Evolutionary conservation across 1,140 invertebrate genomes (phyloP), one percentile per base, ranked within the genome.

Genomic region (Nylanderia fulva): DNA sequence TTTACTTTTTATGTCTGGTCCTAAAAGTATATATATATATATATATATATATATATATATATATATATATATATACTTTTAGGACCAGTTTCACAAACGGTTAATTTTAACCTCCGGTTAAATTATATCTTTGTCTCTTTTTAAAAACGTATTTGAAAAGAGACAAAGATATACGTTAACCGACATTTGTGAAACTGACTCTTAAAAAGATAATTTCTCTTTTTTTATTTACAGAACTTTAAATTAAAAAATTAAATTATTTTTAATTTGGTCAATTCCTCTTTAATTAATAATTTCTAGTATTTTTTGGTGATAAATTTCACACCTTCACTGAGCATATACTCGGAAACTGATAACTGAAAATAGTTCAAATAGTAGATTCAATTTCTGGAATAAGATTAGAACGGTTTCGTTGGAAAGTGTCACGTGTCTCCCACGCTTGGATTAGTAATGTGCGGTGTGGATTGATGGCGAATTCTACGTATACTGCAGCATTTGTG

Each of bases 401-500:
- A 60, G 52, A 29, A 13, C n/a, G 29, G 36, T 82, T 82, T 72
- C 64, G 36, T 13, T 77, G 7, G 45, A 80, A 69, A 36, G 63
- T 80, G 63, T 69, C 76, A 68, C 36, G 15, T 39, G 48, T 18
- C 36, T 39, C 77, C 64, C 54, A 80, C 77, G 66, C 64, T 71
- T 64, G 36, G 21, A 71, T 71, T 71, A 42, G 64, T 80, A 80
- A 80, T 80, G 66, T 42, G 64, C 36, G 52, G 52, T 80, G 36
- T n/a, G 29, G 39, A 80, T 80, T 80, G 77, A 72, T 72, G 66
- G 36, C 63, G 29, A 69, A 69, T 82, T 21, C 66, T 72, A 82
- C 36, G 54, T 82, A 29, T 15, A 11, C 33, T 45, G 54, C 52
- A 45, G 27, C n/a, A 45, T 60, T 24, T 36, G 39, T 39, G 77